A percentile compares a stretch with the other conserved stretches of the same genome.
Evolutionary conservation across 2,113 vertebrate species (phyloP).

Genomic region (Mustela nigripes): DNA sequence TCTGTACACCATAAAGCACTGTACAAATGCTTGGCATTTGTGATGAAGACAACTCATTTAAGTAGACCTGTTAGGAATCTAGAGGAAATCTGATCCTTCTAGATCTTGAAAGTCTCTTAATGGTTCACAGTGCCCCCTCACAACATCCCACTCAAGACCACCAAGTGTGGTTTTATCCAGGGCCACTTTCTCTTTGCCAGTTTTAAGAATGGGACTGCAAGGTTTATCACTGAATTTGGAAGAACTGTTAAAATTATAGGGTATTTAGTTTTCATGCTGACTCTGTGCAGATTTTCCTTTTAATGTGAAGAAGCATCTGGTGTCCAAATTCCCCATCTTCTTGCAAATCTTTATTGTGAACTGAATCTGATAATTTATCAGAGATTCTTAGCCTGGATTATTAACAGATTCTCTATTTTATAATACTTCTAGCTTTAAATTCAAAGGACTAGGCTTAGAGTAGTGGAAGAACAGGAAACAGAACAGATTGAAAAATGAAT

Average conservation of each 20-base stretch:
- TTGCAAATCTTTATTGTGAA: not conserved
- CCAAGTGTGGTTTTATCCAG: not conserved
- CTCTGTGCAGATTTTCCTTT: not conserved
- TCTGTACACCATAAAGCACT: too few relatives aligned
- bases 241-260: not conserved
- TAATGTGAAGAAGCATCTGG: not conserved
- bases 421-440: not conserved
- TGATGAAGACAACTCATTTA: not conserved
- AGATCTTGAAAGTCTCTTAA: not conserved
- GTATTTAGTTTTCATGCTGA: accelerated
- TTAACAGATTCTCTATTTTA: not conserved
- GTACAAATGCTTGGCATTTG: not conserved
- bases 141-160: too few relatives aligned
- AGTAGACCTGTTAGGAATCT: not conserved
- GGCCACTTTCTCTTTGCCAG: not conserved
- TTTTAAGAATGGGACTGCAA: not conserved
- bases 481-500: not conserved
- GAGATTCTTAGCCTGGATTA: not conserved
- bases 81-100: not conserved
- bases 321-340: not conserved
- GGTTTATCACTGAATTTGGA: not conserved
- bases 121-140: not conserved
- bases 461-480: too few relatives aligned
- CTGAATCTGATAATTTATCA: not conserved
- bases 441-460: too few relatives aligned